phyloP scores from a whole-genome alignment of 2,797 vertebrate genomes.

The Diglossa cyanea region DNA sequence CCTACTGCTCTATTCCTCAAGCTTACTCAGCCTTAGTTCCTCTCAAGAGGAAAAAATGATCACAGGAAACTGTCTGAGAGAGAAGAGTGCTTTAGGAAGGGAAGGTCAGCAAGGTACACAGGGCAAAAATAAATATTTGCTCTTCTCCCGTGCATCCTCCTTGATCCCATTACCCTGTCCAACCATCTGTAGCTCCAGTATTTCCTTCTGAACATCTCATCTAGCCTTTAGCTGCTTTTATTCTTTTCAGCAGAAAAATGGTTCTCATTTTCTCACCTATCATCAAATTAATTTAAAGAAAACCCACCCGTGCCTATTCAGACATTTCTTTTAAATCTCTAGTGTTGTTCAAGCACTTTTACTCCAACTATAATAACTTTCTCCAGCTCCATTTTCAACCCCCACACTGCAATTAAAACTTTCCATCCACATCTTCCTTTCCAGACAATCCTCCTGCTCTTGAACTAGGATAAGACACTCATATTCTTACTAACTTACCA shows the following conservation, averaged over 20 bases:
- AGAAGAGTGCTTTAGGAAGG: background rate
- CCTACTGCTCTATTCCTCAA: background rate
- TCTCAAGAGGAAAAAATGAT: background rate
- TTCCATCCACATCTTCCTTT: background rate
- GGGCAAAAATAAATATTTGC: background rate
- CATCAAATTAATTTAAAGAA: background rate
- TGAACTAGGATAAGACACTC: background rate
- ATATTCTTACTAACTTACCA: background rate
- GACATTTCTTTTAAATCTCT: background rate
- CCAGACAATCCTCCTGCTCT: background rate
- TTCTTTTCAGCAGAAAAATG: background rate
- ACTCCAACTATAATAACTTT: background rate
- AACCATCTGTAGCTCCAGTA: rapidly evolving
- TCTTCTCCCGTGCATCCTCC: background rate
- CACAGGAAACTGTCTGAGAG: background rate
- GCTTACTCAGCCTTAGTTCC: background rate
- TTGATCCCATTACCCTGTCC: background rate
- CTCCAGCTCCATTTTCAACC: background rate
- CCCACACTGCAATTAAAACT: background rate
- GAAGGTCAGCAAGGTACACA: background rate
- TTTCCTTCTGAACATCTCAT: background rate
- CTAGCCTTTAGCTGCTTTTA: background rate
- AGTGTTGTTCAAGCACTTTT: background rate
- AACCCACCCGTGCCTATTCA: background rate
- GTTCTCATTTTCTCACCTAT: background rate